Base-by-base conservation (phyloP, 2,888 invertebrate species). In the Pristionchus arcanus region DNA sequence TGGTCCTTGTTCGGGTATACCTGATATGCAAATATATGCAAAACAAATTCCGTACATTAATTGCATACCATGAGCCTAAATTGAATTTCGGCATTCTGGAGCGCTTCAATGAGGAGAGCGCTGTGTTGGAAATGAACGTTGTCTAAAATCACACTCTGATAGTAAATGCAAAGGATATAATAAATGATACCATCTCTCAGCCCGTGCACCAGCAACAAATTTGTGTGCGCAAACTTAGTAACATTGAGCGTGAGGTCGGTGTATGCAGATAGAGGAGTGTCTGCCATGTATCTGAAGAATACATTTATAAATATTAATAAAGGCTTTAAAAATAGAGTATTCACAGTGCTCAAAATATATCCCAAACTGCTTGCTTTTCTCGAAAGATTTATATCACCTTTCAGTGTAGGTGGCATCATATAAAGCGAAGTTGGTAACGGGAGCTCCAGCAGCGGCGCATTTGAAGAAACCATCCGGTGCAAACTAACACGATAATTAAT, bases 331-430 rank as follows among this genome's bases (percentile, higher is more conserved):
- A n/a, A n/a, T n/a, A n/a, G n/a, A n/a, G n/a, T n/a, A n/a, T n/a
- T n/a, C n/a, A n/a, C n/a, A n/a, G n/a, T n/a, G n/a, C n/a, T n/a
- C n/a, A n/a, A n/a, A n/a, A n/a, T n/a, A n/a, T n/a, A n/a, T n/a
- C n/a, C n/a, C n/a, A n/a, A n/a, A n/a, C n/a, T n/a, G n/a, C n/a
- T n/a, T n/a, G n/a, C n/a, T n/a, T n/a, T n/a, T n/a, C n/a, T n/a
- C n/a, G n/a, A n/a, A n/a, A n/a, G n/a, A n/a, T n/a, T n/a, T n/a
- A n/a, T n/a, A n/a, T n/a, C 19, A 89, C 89, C 89, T 96, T 95
- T 99, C 98, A 86, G 98, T 97, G 95, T 98, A 98, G 0, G 98
- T 97, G 63, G 98, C 98, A 95, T 98, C 98, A 94, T 98, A 98
- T 91, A 98, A 97, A 94, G 97, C 97, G 98, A 98, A 99, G 94